Conservation (phyloP, 2,113 vertebrate species). For the Nettapus auritus region DNA sequence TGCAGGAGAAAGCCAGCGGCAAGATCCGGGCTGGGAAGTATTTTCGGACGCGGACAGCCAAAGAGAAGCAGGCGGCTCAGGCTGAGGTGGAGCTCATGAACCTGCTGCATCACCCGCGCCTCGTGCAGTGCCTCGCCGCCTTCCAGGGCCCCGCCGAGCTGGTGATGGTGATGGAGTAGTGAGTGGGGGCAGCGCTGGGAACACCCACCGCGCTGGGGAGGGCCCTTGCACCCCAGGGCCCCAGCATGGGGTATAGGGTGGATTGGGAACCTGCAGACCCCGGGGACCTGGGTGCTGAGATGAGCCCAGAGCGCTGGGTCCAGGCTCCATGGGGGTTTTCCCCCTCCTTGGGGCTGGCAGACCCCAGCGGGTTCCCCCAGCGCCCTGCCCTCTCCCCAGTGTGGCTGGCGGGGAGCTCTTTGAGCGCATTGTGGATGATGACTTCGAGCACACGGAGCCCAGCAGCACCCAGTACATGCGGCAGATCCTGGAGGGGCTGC, state of each 20-base stretch:
- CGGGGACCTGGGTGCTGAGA: neutral
- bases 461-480: slow-evolving; percentile 83
- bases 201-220: neutral
- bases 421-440: slow-evolving; percentile 83
- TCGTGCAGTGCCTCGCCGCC: slow-evolving; percentile 85
- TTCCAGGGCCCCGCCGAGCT: slow-evolving; percentile 77
- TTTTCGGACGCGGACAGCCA: slow-evolving; percentile 72
- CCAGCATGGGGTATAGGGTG: neutral
- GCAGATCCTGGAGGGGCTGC: slow-evolving; percentile 88
- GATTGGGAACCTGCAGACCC: neutral
- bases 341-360: accelerated
- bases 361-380: neutral
- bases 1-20: slow-evolving; percentile 81
- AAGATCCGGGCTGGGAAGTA: slow-evolving; percentile 84
- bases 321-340: neutral
- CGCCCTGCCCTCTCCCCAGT: slow-evolving; percentile 41
- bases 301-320: accelerated
- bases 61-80: slow-evolving; percentile 74
- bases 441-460: slow-evolving; percentile 88
- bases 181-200: slow-evolving; percentile 53
- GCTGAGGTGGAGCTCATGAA: slow-evolving; percentile 87
- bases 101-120: slow-evolving; percentile 81
- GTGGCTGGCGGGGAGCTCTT: slow-evolving; percentile 89
- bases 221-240: neutral
- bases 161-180: slow-evolving; percentile 91